Evolutionary conservation across 2,888 invertebrate genomes (phyloP), one percentile per base, ranked within the genome.

Genomic region (Aporophyla nigra): DNA sequence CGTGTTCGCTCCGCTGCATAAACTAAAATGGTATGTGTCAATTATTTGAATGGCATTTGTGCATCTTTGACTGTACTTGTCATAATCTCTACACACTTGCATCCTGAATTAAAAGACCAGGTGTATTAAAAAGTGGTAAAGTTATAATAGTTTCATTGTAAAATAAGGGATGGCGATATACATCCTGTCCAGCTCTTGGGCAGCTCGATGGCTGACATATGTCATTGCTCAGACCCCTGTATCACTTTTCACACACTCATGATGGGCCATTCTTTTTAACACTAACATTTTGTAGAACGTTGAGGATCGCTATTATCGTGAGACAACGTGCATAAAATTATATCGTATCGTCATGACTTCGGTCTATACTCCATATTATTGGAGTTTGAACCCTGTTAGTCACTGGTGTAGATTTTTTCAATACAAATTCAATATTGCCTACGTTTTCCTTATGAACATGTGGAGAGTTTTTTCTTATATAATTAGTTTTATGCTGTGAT

Each of bases 401-500:
- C 40, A 75, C 51, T 27, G 40, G 2, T 40, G 51, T 7, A 27
- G 43, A 14, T 75, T 58, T 65, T 75, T 65, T 49, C 6, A 4
- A 43, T 1, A 19, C 7, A n/a, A 33, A 16, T 27, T 24, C 2
- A 40, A 58, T 51, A 43, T 27, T 58, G 5, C 4, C 16, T 19
- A 0, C 0, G 1, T 74, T 63, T 74, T 74, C 49, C 56, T 56
- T 24, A 56, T 24, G 21, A 33, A 21, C 2, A 16, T 19, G 7
- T 63, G 43, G 12, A 21, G 5, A 12, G 4, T 51, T 58, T 46
- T n/a, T 46, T 74, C 10, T 24, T 5, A 9, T 9, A 12, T 40
- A 43, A 75, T 76, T 59, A 21, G 16, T 5, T 24, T 24, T n/a
- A 2, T 24, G 43, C 4, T 66, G 59, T 76, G 58, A 75, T 66